Evolutionary conservation across 2,888 invertebrate genomes (phyloP).

Genomic region (Cremastinae sp.): DNA sequence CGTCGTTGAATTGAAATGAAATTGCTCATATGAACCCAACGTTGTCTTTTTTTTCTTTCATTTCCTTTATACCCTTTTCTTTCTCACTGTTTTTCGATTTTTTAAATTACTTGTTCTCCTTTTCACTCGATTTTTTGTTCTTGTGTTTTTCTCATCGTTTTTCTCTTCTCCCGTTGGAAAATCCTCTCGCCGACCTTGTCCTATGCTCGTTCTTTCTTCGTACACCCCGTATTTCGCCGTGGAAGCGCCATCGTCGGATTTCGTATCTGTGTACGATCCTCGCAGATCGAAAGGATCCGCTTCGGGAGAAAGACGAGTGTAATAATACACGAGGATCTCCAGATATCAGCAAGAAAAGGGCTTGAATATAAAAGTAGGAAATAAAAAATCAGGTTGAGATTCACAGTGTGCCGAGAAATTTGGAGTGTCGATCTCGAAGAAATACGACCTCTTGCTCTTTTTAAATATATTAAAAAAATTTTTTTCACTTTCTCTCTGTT

Average conservation of each 20-base stretch:
- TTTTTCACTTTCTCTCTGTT: background rate
- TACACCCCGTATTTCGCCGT: slow-evolving; percentile 23
- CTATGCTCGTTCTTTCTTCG: slow-evolving; percentile 2
- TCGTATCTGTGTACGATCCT: background rate
- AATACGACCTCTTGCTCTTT: background rate
- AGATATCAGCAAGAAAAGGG: background rate
- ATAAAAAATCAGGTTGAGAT: background rate
- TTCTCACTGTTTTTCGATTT: background rate
- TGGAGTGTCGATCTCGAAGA: background rate
- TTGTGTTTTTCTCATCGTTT: slow-evolving; percentile 3
- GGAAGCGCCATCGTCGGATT: slow-evolving; percentile 8
- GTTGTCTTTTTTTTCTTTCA: too few species aligned
- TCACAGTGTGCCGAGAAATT: slow-evolving; percentile 1
- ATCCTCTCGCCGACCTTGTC: background rate
- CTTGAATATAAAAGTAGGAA: background rate
- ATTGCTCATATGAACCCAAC: too few species aligned
- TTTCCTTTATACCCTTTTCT: too few species aligned
- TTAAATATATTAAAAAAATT: background rate
- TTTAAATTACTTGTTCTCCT: background rate
- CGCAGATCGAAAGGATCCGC: slow-evolving; percentile 7
- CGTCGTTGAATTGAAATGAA: too few species aligned
- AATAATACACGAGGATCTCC: slow-evolving; percentile 8
- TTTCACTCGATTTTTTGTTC: background rate
- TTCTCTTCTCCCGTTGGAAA: background rate
- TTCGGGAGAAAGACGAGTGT: slow-evolving; percentile 4